These are phyloP conservation scores for Tipula helvola DNA, from an alignment of 2,888 invertebrate species.

Conservation along the genomic window DNA sequence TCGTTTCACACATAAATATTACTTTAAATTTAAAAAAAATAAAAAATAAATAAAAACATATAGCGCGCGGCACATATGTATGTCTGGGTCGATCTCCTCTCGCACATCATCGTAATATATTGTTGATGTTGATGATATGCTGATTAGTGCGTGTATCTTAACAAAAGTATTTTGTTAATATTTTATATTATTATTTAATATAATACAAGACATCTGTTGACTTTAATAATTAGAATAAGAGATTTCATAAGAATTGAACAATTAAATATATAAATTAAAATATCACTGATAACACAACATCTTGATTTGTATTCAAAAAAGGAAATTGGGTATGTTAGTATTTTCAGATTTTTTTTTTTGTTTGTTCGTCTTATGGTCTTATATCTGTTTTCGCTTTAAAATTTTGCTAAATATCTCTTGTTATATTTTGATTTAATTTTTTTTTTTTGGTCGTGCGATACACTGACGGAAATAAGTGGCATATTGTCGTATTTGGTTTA, in stretches of 20 bases:
- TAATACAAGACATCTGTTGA: neutral
- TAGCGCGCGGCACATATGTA: conserved; percentile 1
- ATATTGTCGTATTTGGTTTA: no score
- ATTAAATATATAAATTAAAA: conserved; percentile 6
- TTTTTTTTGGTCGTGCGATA: neutral
- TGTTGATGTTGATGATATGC: neutral
- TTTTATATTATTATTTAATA: neutral
- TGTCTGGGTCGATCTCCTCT: conserved; percentile 8
- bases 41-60: neutral
- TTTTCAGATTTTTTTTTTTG: neutral
- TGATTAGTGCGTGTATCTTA: neutral
- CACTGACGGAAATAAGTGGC: neutral
- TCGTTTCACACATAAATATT: conserved; percentile 9
- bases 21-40: neutral
- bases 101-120: neutral
- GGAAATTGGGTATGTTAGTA: neutral
- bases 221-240: neutral
- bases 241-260: neutral
- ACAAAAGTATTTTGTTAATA: neutral
- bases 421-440: neutral
- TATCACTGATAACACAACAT: neutral
- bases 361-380: neutral
- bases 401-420: neutral
- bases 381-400: neutral
- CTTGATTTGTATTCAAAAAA: conserved; percentile 6